Evolutionary conservation across 2,888 invertebrate species (phyloP), one percentile per base, ranked within the genome.

Genomic region (Tenthredo livida): DNA sequence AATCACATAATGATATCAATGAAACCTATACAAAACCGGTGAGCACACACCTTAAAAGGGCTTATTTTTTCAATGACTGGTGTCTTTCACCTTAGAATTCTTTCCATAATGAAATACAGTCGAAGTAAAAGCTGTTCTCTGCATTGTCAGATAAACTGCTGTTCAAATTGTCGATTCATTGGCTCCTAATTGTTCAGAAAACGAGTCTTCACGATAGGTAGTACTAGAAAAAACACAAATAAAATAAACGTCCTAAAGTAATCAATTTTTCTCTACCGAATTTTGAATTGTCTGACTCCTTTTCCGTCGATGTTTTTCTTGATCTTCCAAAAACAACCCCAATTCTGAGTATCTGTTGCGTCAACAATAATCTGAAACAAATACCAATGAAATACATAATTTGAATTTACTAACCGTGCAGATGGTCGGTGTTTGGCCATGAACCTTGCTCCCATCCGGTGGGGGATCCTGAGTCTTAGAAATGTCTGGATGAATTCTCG

Each of bases 341-440:
- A 73, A 25, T 85, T 78, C 15, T 1, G 7, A 9, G 3, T 10
- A 61, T 47, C 12, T 47, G 47, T 47, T 47, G 12, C 58, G 21
- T 7, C 1, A 1, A 25, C 6, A 33, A 25, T 9, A 9, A 17
- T 17, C 33, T 4, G 12, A 12, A 6, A 77, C 15, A 33, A n/a
- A 33, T 33, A 58, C 37, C 12, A 47, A 29, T 2, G 12, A 15
- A 21, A 61, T 29, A n/a, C n/a, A 29, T 37, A 40, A 72, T 61
- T 15, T 47, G 15, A 43, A 3, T 72, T 54, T n/a, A 87, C 92
- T 92, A 85, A 93, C 93, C 87, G 92, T 91, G 87, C 92, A 92
- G 86, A 93, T 93, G 25, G 92, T 93, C 54, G 93, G 93, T 47
- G 90, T 90, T 86, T 93, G 92, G 21, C 93, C 93, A 65, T 93